phyloP scores from a whole-genome alignment of 2,888 invertebrate species.

The Cephus nigrinus region DNA sequence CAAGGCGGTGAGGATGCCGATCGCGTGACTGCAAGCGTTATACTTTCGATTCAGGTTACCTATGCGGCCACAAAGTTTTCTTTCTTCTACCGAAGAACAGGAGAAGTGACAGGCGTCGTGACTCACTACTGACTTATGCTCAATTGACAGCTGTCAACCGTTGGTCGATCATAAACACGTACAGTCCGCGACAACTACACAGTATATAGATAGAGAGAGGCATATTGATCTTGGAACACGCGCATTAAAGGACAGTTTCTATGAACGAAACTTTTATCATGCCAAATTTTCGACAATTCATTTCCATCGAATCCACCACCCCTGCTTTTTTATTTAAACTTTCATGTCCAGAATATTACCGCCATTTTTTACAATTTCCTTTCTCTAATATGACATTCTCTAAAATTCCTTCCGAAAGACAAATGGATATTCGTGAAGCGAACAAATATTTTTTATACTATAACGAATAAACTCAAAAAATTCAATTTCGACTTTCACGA shows the following conservation, averaged over 20 bases:
- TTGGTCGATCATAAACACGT: slow-evolving; percentile 39
- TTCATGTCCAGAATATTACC: background rate
- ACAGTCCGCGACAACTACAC: slow-evolving; percentile 31
- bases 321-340: background rate
- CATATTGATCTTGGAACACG: slow-evolving; percentile 33
- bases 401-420: background rate
- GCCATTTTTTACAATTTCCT: background rate
- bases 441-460: background rate
- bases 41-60: slow-evolving; percentile 21
- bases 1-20: slow-evolving; percentile 26
- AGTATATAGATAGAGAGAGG: slow-evolving; percentile 32
- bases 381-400: background rate
- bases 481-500: background rate
- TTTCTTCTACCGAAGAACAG: background rate
- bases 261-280: background rate
- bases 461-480: background rate
- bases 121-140: slow-evolving; percentile 43
- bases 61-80: slow-evolving; percentile 27
- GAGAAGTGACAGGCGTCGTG: slow-evolving; percentile 25
- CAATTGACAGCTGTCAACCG: slow-evolving; percentile 50
- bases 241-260: background rate
- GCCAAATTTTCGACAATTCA: background rate
- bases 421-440: background rate
- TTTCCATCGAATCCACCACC: background rate
- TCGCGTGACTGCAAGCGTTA: background rate